A percentile compares a stretch with the other conserved stretches of the same genome.
Evolutionary conservation across 2,113 vertebrate species (phyloP).

Genomic region (Prionailurus bengalensis): DNA sequence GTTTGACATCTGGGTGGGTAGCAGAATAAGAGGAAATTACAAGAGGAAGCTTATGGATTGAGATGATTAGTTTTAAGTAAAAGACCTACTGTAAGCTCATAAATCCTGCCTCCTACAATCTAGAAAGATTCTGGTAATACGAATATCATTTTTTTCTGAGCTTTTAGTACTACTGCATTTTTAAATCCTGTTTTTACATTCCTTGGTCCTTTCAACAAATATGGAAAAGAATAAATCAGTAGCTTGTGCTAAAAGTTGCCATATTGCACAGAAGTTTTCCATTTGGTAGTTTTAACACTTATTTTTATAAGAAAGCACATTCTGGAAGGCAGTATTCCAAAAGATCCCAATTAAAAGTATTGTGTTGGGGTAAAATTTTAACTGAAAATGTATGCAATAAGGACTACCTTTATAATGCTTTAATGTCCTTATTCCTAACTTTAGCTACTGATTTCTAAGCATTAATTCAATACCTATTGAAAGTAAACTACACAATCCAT

Average conservation of each 20-base stretch:
- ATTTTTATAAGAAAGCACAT: slow-evolving; percentile 53
- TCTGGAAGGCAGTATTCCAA: slow-evolving; percentile 46
- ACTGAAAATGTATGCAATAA: slow-evolving; percentile 51
- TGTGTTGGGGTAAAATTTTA: slow-evolving; percentile 57
- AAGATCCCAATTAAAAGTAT: slow-evolving; percentile 60
- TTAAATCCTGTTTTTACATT: slow-evolving; percentile 49
- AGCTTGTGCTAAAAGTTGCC: background rate
- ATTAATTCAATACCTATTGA: slow-evolving; percentile 16
- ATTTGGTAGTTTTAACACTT: slow-evolving; percentile 58
- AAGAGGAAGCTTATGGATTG: background rate
- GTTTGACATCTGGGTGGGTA: background rate
- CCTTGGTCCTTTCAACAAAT: slow-evolving; percentile 54
- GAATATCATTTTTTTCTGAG: slow-evolving; percentile 20
- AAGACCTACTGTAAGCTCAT: slow-evolving; percentile 30
- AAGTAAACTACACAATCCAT: background rate
- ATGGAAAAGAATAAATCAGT: slow-evolving; percentile 45
- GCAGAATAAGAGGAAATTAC: background rate
- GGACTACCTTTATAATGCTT: slow-evolving; percentile 31
- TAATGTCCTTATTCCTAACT: slow-evolving; percentile 32
- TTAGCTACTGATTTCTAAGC: slow-evolving; percentile 25
- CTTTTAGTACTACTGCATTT: slow-evolving; percentile 39
- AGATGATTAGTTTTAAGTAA: background rate
- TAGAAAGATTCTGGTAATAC: slow-evolving; percentile 34
- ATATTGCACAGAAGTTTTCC: slow-evolving; percentile 6
- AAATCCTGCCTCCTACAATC: background rate